These are phyloP conservation scores for Menura novaehollandiae DNA, from an alignment of 2,113 vertebrate species.

Conservation along the genomic window DNA sequence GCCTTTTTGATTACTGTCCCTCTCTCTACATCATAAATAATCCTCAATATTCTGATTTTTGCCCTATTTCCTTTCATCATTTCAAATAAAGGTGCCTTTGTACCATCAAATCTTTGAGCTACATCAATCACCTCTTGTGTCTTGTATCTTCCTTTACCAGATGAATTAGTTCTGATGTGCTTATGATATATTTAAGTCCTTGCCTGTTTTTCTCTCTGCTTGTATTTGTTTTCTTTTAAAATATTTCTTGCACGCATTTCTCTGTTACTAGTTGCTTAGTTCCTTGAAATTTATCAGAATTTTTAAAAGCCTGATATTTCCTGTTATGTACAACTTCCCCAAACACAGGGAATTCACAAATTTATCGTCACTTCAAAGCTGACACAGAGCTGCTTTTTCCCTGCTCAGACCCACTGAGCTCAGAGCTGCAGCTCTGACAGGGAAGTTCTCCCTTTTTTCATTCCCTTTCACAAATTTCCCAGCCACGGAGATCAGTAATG, in stretches of 20 bases:
- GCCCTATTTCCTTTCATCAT: conserved; percentile 28
- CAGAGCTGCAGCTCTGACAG: not conserved
- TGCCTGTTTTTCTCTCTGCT: conserved; percentile 2
- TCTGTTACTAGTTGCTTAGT: not conserved
- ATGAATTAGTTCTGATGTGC: conserved; percentile 28
- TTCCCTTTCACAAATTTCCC: not conserved
- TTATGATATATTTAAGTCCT: conserved; percentile 39
- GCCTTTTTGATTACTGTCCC: conserved; percentile 9
- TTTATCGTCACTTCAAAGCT: not conserved
- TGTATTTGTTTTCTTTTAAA: not conserved
- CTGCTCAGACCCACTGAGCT: not conserved
- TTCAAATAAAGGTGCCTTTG: conserved; percentile 7
- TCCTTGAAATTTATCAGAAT: not conserved
- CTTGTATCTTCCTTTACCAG: not conserved
- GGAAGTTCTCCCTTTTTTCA: not conserved
- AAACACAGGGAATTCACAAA: not conserved
- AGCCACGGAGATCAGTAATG: not conserved
- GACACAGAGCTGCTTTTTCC: not conserved
- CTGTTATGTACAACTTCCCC: not conserved
- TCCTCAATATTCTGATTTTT: conserved; percentile 27
- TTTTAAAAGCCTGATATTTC: not conserved
- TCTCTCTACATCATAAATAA: not conserved
- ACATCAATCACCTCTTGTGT: conserved; percentile 34
- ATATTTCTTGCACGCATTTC: not conserved
- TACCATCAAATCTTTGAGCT: conserved; percentile 34